These are phyloP conservation scores for Aegithalos caudatus DNA, from an alignment of 2,113 vertebrate species.

Conservation along the genomic window DNA sequence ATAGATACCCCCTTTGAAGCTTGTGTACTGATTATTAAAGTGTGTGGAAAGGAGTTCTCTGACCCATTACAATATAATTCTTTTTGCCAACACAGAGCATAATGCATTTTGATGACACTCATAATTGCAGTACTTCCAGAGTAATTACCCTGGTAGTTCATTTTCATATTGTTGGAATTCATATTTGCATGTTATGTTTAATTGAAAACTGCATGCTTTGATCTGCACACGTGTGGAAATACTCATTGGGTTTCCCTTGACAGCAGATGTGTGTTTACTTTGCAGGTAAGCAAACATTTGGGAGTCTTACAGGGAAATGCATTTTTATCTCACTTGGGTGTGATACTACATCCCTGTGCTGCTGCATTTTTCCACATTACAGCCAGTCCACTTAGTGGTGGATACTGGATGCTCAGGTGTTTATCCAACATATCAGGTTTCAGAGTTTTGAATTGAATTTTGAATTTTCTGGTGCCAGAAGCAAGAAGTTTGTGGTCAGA, in stretches of 20 bases:
- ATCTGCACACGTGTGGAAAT: not conserved
- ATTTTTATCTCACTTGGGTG: not conserved
- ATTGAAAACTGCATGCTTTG: constrained; percentile 32
- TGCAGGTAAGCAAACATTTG: not conserved
- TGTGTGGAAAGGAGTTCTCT: not conserved
- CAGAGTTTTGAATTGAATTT: not conserved
- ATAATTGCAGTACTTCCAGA: constrained; percentile 26
- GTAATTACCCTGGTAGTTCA: constrained; percentile 19
- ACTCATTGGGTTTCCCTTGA: not conserved
- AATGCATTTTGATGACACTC: constrained; percentile 1
- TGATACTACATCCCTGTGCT: not conserved
- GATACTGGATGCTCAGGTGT: not conserved
- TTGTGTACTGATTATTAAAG: not conserved
- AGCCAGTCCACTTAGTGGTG: not conserved
- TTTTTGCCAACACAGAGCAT: constrained; percentile 17
- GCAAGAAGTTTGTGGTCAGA: not conserved
- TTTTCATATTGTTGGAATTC: constrained; percentile 44
- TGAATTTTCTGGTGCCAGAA: not conserved
- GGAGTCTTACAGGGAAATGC: not conserved
- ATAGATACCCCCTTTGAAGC: not conserved
- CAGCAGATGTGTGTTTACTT: not conserved
- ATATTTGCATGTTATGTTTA: constrained; percentile 34
- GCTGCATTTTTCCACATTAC: not conserved
- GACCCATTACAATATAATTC: not conserved
- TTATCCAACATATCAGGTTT: not conserved